Evolutionary conservation across 2,113 vertebrate genomes (phyloP).

Genomic region (Sturnira hondurensis): DNA sequence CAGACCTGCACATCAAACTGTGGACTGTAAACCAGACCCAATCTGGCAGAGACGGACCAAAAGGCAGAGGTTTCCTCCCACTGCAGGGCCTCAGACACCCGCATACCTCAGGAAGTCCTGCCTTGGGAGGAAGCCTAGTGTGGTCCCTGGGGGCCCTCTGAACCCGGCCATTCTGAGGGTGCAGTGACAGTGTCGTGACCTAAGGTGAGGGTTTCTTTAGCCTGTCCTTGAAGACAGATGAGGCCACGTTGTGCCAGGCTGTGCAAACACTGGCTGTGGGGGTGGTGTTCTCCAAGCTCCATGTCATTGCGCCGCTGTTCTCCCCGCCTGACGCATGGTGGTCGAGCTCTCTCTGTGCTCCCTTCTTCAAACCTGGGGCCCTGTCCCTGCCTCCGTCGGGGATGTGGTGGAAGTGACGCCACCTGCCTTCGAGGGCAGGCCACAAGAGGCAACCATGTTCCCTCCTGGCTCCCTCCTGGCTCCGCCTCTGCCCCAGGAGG

Average conservation of each 20-base stretch:
- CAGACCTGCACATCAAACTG: background rate
- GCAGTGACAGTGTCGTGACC: background rate
- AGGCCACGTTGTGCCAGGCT: background rate
- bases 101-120: rapidly evolving
- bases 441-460: background rate
- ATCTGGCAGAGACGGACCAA: background rate
- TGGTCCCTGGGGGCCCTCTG: background rate
- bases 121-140: background rate
- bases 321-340: background rate
- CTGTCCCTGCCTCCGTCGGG: too few relatives aligned
- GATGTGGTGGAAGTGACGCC: background rate
- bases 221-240: background rate
- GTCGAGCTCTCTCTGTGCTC: background rate
- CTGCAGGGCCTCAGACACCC: background rate
- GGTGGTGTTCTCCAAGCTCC: background rate
- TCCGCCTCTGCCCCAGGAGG: background rate
- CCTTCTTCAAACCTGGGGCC: background rate
- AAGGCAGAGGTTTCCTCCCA: background rate
- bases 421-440: background rate
- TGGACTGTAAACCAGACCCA: background rate
- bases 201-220: background rate
- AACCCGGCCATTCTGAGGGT: background rate
- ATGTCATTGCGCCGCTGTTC: rapidly evolving
- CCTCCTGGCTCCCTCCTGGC: background rate
- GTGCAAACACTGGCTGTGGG: background rate